phyloP scores from a whole-genome alignment of 2,888 invertebrate genomes.

The Xestia c-nigrum region DNA sequence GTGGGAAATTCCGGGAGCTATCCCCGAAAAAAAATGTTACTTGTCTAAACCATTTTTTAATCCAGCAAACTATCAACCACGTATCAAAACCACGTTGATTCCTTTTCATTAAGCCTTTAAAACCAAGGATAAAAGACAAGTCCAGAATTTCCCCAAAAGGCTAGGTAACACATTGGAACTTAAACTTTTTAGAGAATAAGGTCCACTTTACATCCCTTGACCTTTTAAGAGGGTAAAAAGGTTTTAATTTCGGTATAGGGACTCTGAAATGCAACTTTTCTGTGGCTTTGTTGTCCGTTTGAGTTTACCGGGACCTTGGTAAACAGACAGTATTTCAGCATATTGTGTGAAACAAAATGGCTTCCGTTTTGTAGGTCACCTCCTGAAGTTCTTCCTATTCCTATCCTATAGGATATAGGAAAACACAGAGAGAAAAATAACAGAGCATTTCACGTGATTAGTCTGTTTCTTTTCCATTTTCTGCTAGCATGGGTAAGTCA shows the following conservation, averaged over 20 bases:
- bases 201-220: conserved; percentile 27
- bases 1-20: too few relatives aligned
- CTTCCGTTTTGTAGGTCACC: neutral
- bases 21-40: neutral
- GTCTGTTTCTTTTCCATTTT: too few relatives aligned
- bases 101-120: neutral
- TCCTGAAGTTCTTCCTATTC: neutral
- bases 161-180: neutral
- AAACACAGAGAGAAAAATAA: too few relatives aligned
- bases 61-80: neutral
- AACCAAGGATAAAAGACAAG: neutral
- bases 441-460: neutral
- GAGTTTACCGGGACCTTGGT: conserved; percentile 28
- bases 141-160: neutral
- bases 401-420: neutral
- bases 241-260: conserved; percentile 26
- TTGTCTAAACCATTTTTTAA: neutral
- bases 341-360: conserved; percentile 10
- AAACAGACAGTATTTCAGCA: conserved; percentile 33
- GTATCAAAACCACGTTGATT: neutral
- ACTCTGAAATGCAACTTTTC: conserved; percentile 48
- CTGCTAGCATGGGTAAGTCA: too few relatives aligned
- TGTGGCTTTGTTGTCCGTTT: conserved; percentile 48
- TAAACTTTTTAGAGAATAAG: conserved; percentile 30
- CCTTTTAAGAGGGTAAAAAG: conserved; percentile 44